These are phyloP conservation scores for Zhuqinia jingwanae DNA, from an alignment of 2,888 invertebrate species.

Conservation along the genomic window DNA sequence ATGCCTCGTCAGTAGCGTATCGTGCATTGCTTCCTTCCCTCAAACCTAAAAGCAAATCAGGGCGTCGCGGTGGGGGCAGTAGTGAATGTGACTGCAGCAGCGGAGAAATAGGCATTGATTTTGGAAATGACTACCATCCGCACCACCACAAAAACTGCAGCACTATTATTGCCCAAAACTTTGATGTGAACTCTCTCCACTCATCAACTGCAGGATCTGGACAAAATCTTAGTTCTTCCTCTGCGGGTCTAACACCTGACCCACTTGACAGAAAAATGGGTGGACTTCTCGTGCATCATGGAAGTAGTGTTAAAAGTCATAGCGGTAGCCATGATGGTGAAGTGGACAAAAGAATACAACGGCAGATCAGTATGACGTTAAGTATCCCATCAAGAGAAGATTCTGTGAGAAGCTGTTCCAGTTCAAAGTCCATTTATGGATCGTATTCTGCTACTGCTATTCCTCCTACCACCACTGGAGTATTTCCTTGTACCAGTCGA, in stretches of 20 bases:
- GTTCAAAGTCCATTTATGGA: constrained; percentile 63
- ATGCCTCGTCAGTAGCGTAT: constrained; percentile 22
- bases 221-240: constrained; percentile 38
- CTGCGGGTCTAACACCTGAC: neutral
- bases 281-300: constrained; percentile 41
- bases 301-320: constrained; percentile 31
- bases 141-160: constrained; percentile 24
- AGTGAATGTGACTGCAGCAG: neutral
- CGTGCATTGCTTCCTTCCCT: constrained; percentile 30
- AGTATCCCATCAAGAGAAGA: constrained; percentile 77
- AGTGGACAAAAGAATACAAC: constrained; percentile 58
- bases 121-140: constrained; percentile 7
- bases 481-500: constrained; percentile 14
- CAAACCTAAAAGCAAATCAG: constrained; percentile 33
- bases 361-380: constrained; percentile 74
- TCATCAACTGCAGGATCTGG: constrained; percentile 53
- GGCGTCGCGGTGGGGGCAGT: neutral
- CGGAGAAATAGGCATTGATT: constrained; percentile 1
- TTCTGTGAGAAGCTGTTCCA: constrained; percentile 74
- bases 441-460: constrained; percentile 12
- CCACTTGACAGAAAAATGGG: constrained; percentile 42
- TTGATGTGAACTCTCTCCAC: constrained; percentile 23
- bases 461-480: neutral
- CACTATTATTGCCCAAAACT: constrained; percentile 22
- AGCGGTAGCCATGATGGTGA: constrained; percentile 51